Percentiles rank a stretch among this genome's conserved stretches.
These are phyloP conservation scores for Microcebus griseorufus DNA, from an alignment of 2,113 vertebrate genomes.

Conservation along the genomic window DNA sequence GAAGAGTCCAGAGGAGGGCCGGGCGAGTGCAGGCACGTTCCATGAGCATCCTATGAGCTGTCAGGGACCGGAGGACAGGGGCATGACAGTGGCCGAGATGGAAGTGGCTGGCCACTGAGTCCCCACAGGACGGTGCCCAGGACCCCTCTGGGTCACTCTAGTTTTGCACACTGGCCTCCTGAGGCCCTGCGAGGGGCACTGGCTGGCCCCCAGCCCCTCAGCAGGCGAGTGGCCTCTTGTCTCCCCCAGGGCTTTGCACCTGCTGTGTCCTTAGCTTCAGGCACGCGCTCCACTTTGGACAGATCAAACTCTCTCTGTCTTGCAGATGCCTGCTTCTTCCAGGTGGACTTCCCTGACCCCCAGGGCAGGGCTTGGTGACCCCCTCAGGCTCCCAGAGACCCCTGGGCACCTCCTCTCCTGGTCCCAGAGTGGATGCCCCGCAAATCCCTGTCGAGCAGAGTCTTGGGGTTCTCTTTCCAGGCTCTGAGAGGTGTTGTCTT, in stretches of 20 bases:
- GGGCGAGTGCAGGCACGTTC: neutral
- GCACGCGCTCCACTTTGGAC: rapidly evolving
- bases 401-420: rapidly evolving
- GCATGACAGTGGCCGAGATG: rapidly evolving
- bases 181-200: rapidly evolving
- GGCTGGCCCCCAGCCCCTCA: neutral
- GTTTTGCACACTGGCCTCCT: neutral
- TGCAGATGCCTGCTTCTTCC: neutral
- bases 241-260: neutral
- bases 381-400: neutral
- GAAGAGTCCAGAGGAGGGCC: neutral
- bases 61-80: neutral
- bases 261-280: neutral
- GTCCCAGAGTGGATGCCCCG: neutral
- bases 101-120: rapidly evolving
- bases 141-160: neutral
- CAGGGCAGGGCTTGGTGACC: neutral
- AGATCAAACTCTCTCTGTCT: neutral
- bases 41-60: neutral
- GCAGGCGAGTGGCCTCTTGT: neutral
- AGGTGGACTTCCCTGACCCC: neutral
- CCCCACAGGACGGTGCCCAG: neutral
- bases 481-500: neutral
- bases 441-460: neutral
- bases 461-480: neutral